Evolutionary conservation across 2,888 invertebrate species (phyloP).

Genomic region (Acanthosoma haemorrhoidale): DNA sequence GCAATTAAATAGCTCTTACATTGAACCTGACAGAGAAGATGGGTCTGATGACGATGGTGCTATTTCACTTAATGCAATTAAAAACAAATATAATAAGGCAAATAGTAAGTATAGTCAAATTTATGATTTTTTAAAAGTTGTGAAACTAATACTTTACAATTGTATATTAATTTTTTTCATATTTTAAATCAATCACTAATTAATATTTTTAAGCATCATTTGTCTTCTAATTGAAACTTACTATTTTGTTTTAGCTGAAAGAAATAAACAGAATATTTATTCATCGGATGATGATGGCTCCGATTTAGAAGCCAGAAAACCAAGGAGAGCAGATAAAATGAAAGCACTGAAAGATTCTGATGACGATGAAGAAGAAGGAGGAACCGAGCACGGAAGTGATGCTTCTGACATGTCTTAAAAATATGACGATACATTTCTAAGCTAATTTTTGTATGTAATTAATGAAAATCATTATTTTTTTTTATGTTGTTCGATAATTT

Average conservation of each 20-base stretch:
- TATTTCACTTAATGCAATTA: slow-evolving; percentile 88
- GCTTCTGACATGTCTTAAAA: slow-evolving; percentile 27
- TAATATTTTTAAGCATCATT: neutral
- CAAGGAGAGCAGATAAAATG: slow-evolving; percentile 60
- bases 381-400: slow-evolving; percentile 32
- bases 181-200: neutral
- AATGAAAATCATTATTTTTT: no score
- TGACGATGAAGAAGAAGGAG: slow-evolving; percentile 47
- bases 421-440: neutral
- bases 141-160: neutral
- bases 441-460: no score
- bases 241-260: slow-evolving; percentile 6
- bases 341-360: slow-evolving; percentile 78
- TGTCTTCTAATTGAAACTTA: neutral
- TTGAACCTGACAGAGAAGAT: slow-evolving; percentile 60
- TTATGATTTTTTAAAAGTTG: no score
- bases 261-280: slow-evolving; percentile 59
- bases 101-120: slow-evolving; percentile 32
- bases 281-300: slow-evolving; percentile 84
- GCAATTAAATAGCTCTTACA: slow-evolving; percentile 50
- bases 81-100: slow-evolving; percentile 75
- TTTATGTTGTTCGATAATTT: no score
- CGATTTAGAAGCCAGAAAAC: slow-evolving; percentile 58
- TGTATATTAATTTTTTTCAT: neutral
- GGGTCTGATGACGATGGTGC: slow-evolving; percentile 91